These are phyloP conservation scores for Amphilophus citrinellus DNA, from an alignment of 2,113 vertebrate species.

Conservation along the genomic window DNA sequence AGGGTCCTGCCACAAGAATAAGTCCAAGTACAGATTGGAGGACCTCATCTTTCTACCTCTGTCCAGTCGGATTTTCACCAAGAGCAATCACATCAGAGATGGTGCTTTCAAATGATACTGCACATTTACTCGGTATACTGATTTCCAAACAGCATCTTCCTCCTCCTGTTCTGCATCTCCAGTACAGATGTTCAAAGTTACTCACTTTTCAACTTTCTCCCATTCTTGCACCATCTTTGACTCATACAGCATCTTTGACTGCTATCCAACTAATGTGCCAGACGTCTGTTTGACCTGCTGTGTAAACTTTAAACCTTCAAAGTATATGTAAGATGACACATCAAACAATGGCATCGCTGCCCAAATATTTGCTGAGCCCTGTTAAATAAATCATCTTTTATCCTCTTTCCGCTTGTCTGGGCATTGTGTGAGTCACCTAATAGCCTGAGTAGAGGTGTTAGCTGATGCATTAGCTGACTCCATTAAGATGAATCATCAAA, in stretches of 20 bases:
- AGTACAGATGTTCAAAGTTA: background rate
- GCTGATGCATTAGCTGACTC: conserved; percentile 11
- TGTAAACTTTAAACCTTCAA: conserved; percentile 36
- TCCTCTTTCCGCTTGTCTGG: background rate
- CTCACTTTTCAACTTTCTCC: background rate
- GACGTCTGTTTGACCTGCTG: conserved; percentile 35
- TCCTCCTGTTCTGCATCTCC: background rate
- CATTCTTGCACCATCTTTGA: background rate
- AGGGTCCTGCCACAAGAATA: background rate
- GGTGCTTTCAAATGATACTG: background rate
- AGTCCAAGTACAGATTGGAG: background rate
- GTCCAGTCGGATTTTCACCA: background rate
- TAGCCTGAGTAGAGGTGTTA: conserved; percentile 15
- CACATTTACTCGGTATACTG: background rate
- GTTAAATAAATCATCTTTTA: conserved; percentile 34
- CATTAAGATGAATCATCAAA: conserved; percentile 20
- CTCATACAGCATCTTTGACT: conserved; percentile 20
- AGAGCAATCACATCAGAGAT: background rate
- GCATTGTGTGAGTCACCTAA: conserved; percentile 35
- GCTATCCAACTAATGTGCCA: conserved; percentile 29
- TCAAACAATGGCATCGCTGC: conserved; percentile 25
- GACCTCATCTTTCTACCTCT: background rate
- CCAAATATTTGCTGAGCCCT: conserved; percentile 34
- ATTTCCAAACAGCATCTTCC: background rate
- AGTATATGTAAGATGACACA: conserved; percentile 13